Base-by-base conservation (phyloP, 2,888 invertebrate genomes). In the Leuctra nigra region DNA sequence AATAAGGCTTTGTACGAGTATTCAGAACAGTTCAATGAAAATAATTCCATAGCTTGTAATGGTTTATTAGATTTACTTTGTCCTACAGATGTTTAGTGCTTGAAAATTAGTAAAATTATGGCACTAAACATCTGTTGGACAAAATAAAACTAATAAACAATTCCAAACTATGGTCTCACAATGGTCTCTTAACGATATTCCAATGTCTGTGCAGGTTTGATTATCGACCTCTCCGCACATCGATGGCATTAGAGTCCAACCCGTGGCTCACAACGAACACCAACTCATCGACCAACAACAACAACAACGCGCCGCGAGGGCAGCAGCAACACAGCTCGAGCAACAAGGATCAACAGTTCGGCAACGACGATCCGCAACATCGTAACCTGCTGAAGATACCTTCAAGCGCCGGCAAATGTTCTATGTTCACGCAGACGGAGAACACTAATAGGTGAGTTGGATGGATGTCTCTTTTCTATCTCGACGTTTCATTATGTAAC, bases 361-460 rank as follows among this genome's bases (percentile, higher is more conserved):
- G 6, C 54, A 38, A 23, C 54, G 25, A 54, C 23, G 20, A 36
- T 13, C 13, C 50, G 1, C 50, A 57, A 23, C 61, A 59, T 23
- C 44, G 61, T 11, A 56, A 59, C 3, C 44, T 61, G 36, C 57
- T 61, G n/a, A 61, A 61, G 41, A 61, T 61, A 9, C 61, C 61
- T n/a, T 48, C 58, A 4, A 59, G 58, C 24, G 58, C 56, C 14
- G 59, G 59, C n/a, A 61, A 61, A 38, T 61, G 61, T 23, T 61
- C 61, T 16, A 61, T 61, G 61, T 61, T 61, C 38, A 61, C 61
- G 7, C 61, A 61, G 55, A 61, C 61, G 4, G 61, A 61, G 44
- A 57, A 55, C 16, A 59, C 61, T 2, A 61, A 61, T 41, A 55
- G 61, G 61, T 61, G 54, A 36, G 23, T 33, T 22, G 22, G 4